Evolutionary conservation across 2,888 invertebrate genomes (phyloP), one percentile per base, ranked within the genome.

Genomic region (Rhagium mordax): DNA sequence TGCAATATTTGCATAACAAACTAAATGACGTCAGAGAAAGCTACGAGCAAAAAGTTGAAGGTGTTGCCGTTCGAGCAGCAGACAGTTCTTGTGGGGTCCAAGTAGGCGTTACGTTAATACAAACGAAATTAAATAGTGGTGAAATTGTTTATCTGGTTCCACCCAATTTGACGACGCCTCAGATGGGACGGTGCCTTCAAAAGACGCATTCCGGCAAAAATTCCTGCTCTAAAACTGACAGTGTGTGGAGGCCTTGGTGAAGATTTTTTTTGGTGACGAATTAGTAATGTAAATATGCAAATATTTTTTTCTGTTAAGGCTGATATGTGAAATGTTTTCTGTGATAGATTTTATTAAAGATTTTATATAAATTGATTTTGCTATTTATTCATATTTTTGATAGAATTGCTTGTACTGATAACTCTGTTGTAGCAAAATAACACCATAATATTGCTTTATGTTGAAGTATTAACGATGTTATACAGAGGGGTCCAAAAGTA

Each of bases 1-100:
- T 93, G 13, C 89, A 90, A 78, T 87, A 88, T 60, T 84, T 92
- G 1, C 90, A 90, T 71, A 81, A 79, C 15, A 85, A 84, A 79
- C 73, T 85, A 15, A 78, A 74, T 48, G 41, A n/a, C n/a, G n/a
- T n/a, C n/a, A n/a, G n/a, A n/a, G n/a, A 41, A 41, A 41, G n/a
- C 5, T n/a, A 10, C n/a, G 3, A 13, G n/a, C n/a, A n/a, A 41
- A 2, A 41, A n/a, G 3, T n/a, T 10, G 13, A 29, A 33, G 29
- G 10, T 7, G 3, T 51, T 51, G 60, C 60, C 53, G 78, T 83
- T 7, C 72, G 79, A 27, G 75, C 82, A 3, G 84, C 84, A 7
- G 85, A 85, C 49, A 84, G 82, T 80, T 81, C 83, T 13, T 81
- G 80, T 48, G 84, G 83, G 20, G n/a, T 4, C n/a, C 13, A n/a